These are phyloP conservation scores for Cybosia mesomella DNA, from an alignment of 2,888 invertebrate species.

Conservation along the genomic window DNA sequence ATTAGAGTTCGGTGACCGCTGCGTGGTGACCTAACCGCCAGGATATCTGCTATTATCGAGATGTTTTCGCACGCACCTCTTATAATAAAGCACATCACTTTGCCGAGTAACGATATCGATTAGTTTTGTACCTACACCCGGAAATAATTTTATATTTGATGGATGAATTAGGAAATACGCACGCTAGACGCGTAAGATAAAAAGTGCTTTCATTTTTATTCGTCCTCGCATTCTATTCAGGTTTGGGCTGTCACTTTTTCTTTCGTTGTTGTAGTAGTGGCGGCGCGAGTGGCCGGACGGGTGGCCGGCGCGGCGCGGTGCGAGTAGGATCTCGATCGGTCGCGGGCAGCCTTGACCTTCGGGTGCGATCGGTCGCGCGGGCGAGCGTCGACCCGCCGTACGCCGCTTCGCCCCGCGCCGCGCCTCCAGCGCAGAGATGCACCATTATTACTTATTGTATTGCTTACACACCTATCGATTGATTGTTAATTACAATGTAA, in stretches of 20 bases:
- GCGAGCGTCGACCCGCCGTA: slow-evolving; percentile 78
- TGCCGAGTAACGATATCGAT: slow-evolving; percentile 58
- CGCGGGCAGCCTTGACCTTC: slow-evolving; percentile 83
- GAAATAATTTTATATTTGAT: slow-evolving; percentile 33
- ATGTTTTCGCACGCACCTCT: slow-evolving; percentile 68
- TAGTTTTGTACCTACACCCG: slow-evolving; percentile 20
- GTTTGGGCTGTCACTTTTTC: slow-evolving; percentile 86
- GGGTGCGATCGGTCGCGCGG: slow-evolving; percentile 80
- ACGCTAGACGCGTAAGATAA: slow-evolving; percentile 59
- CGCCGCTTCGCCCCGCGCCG: slow-evolving; percentile 53
- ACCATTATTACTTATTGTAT: slow-evolving; percentile 37
- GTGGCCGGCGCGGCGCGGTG: slow-evolving; percentile 31
- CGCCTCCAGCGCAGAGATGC: slow-evolving; percentile 61
- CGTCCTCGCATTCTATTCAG: slow-evolving; percentile 84
- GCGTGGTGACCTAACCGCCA: slow-evolving; percentile 64
- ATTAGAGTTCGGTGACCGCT: slow-evolving; percentile 62
- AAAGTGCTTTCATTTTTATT: slow-evolving; percentile 84
- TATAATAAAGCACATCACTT: slow-evolving; percentile 58
- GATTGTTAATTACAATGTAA: slow-evolving; percentile 25
- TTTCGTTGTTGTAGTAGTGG: slow-evolving; percentile 75
- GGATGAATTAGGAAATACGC: slow-evolving; percentile 40
- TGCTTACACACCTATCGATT: slow-evolving; percentile 42
- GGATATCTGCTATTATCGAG: slow-evolving; percentile 63
- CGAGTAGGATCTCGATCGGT: slow-evolving; percentile 72
- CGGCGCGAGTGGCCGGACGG: slow-evolving; percentile 34